Conservation (phyloP, 2,797 vertebrate genomes). For the Manis crassicaudata region DNA sequence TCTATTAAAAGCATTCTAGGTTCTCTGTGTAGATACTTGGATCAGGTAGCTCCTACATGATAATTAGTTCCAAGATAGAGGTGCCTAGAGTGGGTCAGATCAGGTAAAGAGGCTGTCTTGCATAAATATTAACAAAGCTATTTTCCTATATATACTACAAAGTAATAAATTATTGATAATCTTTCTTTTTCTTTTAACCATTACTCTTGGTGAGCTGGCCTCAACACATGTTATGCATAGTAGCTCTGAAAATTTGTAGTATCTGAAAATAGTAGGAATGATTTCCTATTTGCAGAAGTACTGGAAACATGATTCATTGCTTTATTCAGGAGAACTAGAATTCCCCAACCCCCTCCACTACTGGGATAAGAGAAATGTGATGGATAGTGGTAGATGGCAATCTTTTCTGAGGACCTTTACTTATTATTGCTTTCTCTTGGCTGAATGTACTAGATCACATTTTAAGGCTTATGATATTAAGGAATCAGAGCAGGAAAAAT, state of each 20-base stretch:
- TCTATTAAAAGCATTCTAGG: not conserved
- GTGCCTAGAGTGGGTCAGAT: not conserved
- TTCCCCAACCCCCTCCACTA: not conserved
- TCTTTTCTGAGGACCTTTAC: not conserved
- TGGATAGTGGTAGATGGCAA: not conserved
- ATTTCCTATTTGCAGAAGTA: not conserved
- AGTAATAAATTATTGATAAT: not conserved
- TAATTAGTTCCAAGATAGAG: not conserved
- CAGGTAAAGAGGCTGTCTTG: not conserved
- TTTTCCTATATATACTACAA: not conserved
- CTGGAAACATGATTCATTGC: not conserved
- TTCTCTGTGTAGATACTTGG: not conserved
- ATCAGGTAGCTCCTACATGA: not conserved
- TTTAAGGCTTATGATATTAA: slow-evolving; percentile 12
- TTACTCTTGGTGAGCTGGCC: not conserved
- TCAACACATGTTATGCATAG: not conserved
- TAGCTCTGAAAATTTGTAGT: not conserved
- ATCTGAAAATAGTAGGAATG: slow-evolving; percentile 18
- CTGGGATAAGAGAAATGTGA: not conserved
- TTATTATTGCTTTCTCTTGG: not conserved
- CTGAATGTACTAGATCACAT: not conserved
- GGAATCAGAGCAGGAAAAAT: not conserved
- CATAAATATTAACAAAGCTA: not conserved
- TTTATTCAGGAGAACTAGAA: slow-evolving; percentile 16
- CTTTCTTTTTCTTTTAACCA: not conserved